Evolutionary conservation across 2,888 invertebrate species (phyloP).

Genomic region (Patella depressa): DNA sequence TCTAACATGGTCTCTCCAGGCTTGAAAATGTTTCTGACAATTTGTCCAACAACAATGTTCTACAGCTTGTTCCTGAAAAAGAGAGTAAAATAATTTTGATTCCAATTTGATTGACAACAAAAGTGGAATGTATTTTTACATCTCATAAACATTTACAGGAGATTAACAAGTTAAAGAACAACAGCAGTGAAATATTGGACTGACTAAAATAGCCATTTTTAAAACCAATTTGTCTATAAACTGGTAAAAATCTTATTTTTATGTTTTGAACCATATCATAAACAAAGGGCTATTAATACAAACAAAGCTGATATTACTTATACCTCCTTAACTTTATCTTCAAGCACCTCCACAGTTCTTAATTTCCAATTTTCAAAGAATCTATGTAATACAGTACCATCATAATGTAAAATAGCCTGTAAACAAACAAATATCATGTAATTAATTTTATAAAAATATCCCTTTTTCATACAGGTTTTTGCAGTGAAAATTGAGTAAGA

Average conservation of each 20-base stretch:
- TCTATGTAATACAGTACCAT: constrained; percentile 43
- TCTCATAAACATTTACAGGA: too few relatives aligned
- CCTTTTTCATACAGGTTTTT: background rate
- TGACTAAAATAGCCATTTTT: too few relatives aligned
- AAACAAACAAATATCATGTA: constrained; percentile 13
- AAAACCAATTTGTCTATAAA: too few relatives aligned
- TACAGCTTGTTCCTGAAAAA: constrained; percentile 45
- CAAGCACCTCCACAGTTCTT: constrained; percentile 33
- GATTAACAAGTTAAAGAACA: too few relatives aligned
- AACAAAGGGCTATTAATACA: too few relatives aligned
- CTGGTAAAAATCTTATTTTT: too few relatives aligned
- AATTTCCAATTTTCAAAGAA: constrained; percentile 54
- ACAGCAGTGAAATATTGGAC: too few relatives aligned
- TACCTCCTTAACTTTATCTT: constrained; percentile 49
- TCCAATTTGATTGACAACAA: too few relatives aligned
- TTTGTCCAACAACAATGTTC: constrained; percentile 43
- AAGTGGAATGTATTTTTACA: too few relatives aligned
- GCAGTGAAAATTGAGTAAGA: background rate
- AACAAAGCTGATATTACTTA: background rate
- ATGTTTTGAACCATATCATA: too few relatives aligned
- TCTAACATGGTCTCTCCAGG: constrained; percentile 42
- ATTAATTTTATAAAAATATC: background rate
- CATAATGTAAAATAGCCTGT: constrained; percentile 62
- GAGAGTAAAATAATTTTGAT: background rate
- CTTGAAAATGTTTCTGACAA: constrained; percentile 34